These are phyloP conservation scores for Melanotaenia pygmaea DNA, from an alignment of 2,797 vertebrate genomes.

Conservation along the genomic window DNA sequence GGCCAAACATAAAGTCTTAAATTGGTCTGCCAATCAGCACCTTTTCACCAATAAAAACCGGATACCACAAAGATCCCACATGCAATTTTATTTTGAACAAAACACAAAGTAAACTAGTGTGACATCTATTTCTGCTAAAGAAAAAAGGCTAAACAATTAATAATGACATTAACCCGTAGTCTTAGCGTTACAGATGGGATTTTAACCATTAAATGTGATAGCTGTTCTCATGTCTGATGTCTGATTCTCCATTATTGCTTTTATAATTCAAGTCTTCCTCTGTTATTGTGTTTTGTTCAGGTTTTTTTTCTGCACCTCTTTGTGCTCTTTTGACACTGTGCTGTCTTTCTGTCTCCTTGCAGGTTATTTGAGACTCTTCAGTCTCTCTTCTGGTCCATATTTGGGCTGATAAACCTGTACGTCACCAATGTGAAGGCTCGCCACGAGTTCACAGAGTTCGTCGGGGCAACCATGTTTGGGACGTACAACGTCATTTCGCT, in stretches of 20 bases:
- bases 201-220: too few relatives aligned
- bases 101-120: neutral
- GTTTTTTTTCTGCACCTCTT: neutral
- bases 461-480: conserved; percentile 96
- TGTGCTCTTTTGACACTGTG: neutral
- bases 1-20: neutral
- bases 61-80: neutral
- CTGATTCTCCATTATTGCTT: too few relatives aligned
- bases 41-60: neutral
- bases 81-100: neutral
- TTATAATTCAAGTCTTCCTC: too few relatives aligned
- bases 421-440: conserved; percentile 96
- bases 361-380: conserved; percentile 96
- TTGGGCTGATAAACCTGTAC: conserved; percentile 93
- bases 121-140: neutral
- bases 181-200: too few relatives aligned
- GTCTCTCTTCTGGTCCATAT: conserved; percentile 97
- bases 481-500: conserved; percentile 97
- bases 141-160: too few relatives aligned
- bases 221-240: neutral
- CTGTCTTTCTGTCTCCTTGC: conserved; percentile 14
- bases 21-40: neutral
- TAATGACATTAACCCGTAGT: too few relatives aligned
- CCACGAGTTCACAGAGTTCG: conserved; percentile 95
- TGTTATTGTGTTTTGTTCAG: neutral